Evolutionary conservation across 2,797 vertebrate species (phyloP).

Genomic region (Anguilla pacifica): DNA sequence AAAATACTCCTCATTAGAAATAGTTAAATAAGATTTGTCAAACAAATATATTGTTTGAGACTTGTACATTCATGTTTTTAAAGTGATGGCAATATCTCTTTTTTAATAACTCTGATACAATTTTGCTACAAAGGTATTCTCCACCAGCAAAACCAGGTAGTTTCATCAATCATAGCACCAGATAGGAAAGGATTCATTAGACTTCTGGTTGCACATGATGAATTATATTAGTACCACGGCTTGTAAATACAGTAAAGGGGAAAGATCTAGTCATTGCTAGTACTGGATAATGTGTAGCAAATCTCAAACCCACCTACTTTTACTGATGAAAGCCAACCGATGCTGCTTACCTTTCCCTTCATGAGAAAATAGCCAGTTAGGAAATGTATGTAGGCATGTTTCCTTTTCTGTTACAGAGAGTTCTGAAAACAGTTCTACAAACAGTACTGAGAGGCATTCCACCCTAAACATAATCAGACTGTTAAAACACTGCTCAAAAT

Average conservation of each 20-base stretch:
- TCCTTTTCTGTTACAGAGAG: neutral
- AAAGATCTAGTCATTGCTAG: neutral
- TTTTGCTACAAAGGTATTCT: neutral
- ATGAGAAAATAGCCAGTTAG: neutral
- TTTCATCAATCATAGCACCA: neutral
- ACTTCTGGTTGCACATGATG: too few relatives aligned
- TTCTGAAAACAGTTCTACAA: neutral
- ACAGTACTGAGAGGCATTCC: neutral
- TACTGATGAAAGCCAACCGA: neutral
- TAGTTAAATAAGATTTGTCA: neutral
- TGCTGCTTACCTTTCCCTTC: neutral
- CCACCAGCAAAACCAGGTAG: neutral
- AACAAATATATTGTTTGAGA: too few relatives aligned
- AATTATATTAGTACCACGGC: neutral
- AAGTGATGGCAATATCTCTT: too few relatives aligned
- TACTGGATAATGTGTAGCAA: neutral
- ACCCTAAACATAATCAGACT: neutral
- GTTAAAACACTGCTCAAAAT: neutral
- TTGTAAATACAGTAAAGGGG: neutral
- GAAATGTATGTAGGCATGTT: neutral
- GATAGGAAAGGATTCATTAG: neutral
- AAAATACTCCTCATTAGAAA: neutral
- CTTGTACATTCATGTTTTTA: too few relatives aligned
- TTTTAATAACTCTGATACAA: too few relatives aligned
- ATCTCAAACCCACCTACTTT: neutral